phyloP scores from a whole-genome alignment of 2,797 vertebrate species.

The Sebastes nivosus region DNA sequence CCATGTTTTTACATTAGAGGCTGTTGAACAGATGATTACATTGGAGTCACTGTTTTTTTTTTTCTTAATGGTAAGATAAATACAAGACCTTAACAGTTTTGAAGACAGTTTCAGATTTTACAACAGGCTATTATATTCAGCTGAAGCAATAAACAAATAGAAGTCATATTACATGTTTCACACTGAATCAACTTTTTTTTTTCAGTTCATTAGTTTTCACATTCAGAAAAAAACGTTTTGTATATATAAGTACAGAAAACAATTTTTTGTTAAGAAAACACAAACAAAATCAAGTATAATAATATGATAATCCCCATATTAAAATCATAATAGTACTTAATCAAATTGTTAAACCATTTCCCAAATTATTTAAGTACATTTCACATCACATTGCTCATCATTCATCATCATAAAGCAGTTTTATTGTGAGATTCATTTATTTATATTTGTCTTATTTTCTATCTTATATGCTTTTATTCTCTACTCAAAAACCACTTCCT shows the following conservation, averaged over 20 bases:
- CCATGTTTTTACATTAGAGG: neutral
- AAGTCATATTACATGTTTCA: neutral
- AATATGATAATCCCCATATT: no score
- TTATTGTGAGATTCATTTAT: neutral
- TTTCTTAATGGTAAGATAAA: neutral
- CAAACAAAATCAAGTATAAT: no score
- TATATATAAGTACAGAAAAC: no score
- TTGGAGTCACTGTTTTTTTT: neutral
- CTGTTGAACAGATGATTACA: neutral
- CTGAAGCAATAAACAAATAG: neutral
- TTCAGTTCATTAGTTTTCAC: no score
- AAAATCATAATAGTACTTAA: no score
- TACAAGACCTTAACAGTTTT: neutral
- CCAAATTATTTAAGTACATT: rapidly evolving
- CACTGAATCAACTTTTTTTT: neutral
- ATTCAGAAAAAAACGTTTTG: no score
- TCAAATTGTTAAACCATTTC: neutral
- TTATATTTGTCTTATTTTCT: neutral
- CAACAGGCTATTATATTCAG: neutral
- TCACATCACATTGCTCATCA: neutral
- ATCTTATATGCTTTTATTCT: neutral
- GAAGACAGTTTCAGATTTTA: neutral
- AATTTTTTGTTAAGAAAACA: no score
- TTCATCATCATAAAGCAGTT: neutral
- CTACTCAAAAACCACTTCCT: neutral